Evolutionary conservation across 2,113 vertebrate genomes (phyloP).

Genomic region (Dipodomys merriami): DNA sequence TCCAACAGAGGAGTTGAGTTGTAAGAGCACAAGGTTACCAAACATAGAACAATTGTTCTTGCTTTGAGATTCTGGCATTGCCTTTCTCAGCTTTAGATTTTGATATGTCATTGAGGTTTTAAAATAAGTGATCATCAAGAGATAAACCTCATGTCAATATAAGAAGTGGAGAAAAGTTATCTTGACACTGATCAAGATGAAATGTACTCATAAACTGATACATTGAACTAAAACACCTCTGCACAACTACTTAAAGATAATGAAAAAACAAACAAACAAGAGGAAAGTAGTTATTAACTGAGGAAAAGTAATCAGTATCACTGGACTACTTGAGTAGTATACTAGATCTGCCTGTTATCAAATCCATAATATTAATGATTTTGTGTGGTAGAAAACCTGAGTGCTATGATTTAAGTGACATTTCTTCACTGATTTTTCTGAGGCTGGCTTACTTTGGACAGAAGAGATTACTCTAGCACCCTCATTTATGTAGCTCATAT

Average conservation of each 20-base stretch:
- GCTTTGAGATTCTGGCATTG: not conserved
- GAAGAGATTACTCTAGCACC: not conserved
- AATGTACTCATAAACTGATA: no score
- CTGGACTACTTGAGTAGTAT: not conserved
- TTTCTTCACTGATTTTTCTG: conserved; percentile 11
- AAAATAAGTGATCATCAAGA: not conserved
- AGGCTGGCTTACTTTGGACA: not conserved
- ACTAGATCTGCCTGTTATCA: not conserved
- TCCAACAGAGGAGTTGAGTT: not conserved
- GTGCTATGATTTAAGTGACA: conserved; percentile 19
- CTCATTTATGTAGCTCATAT: not conserved
- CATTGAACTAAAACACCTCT: no score
- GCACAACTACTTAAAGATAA: no score
- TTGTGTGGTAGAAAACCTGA: conserved; percentile 8
- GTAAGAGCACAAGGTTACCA: not conserved
- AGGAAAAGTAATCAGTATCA: not conserved
- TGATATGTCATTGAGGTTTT: not conserved
- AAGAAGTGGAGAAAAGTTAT: not conserved
- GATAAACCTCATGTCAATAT: not conserved
- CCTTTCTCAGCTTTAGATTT: not conserved
- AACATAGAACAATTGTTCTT: not conserved
- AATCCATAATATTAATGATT: not conserved
- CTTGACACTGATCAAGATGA: no score
- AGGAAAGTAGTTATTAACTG: not conserved
- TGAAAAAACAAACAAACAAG: no score